Percentiles rank a stretch among this genome's conserved stretches.
Conservation (phyloP, 2,888 invertebrate genomes). For the Callyntrura sp. region DNA sequence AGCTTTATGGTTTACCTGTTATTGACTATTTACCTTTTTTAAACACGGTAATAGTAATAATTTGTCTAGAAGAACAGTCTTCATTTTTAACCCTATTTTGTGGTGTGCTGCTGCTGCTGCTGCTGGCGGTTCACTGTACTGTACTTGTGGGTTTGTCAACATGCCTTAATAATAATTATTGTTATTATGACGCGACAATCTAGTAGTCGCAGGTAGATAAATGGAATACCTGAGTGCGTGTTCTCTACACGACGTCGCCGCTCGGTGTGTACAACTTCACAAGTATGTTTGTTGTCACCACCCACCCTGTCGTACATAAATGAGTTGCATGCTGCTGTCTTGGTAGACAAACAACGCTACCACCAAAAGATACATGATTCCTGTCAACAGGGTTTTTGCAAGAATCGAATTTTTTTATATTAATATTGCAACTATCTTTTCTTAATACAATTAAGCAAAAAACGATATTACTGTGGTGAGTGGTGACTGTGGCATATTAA, state of each 20-base stretch:
- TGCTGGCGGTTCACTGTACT: slow-evolving; percentile 22
- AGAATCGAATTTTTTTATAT: neutral
- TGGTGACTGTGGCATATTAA: neutral
- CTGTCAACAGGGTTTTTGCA: neutral
- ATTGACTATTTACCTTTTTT: neutral
- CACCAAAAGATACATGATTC: neutral
- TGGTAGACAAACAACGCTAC: neutral
- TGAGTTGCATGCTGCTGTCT: slow-evolving; percentile 9
- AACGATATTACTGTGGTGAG: neutral
- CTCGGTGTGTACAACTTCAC: neutral
- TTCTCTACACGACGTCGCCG: slow-evolving; percentile 14
- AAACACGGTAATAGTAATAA: slow-evolving; percentile 29
- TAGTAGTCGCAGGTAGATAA: slow-evolving; percentile 49
- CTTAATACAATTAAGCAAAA: neutral
- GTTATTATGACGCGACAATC: slow-evolving; percentile 51
- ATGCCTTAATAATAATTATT: slow-evolving; percentile 29
- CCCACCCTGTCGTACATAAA: slow-evolving; percentile 1
- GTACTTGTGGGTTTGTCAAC: slow-evolving; percentile 61
- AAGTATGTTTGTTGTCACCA: slow-evolving; percentile 28
- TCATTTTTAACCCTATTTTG: slow-evolving; percentile 60
- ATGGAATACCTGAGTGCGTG: slow-evolving; percentile 48
- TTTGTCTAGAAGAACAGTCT: neutral
- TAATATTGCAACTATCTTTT: neutral
- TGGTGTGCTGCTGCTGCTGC: neutral
- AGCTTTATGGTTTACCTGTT: slow-evolving; percentile 15